These are phyloP conservation scores for Eilema caniola DNA, from an alignment of 2,888 invertebrate species.

Conservation along the genomic window DNA sequence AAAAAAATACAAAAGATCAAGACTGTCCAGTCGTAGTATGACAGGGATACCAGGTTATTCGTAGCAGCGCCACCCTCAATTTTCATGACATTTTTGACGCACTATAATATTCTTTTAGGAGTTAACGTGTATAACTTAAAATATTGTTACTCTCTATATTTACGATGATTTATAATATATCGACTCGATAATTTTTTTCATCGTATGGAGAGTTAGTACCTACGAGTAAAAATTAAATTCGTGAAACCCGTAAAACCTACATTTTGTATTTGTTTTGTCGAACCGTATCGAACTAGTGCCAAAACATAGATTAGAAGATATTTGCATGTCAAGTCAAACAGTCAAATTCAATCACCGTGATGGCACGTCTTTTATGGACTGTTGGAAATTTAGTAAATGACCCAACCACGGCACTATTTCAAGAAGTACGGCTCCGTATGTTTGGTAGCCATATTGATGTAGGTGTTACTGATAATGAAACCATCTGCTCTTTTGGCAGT, in stretches of 20 bases:
- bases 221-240: no score
- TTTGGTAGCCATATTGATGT: constrained; percentile 37
- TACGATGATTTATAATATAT: no score
- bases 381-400: constrained; percentile 70
- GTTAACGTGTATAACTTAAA: no score
- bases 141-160: no score
- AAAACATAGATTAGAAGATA: background rate
- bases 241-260: background rate
- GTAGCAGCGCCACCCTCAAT: no score
- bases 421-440: constrained; percentile 57
- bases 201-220: no score
- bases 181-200: no score
- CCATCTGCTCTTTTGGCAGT: background rate
- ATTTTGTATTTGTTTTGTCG: background rate
- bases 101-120: no score
- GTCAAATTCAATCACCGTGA: constrained; percentile 30
- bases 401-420: constrained; percentile 66
- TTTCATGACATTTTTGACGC: no score
- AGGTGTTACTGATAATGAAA: background rate
- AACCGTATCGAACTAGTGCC: background rate
- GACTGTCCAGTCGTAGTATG: no score
- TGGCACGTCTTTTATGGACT: constrained; percentile 69
- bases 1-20: no score
- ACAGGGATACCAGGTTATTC: no score
- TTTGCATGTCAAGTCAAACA: background rate